These are phyloP conservation scores for Hydractinia echinata DNA, from an alignment of 30 jellyfish, hydroid and myxozoan genomes.

Conservation along the genomic window DNA sequence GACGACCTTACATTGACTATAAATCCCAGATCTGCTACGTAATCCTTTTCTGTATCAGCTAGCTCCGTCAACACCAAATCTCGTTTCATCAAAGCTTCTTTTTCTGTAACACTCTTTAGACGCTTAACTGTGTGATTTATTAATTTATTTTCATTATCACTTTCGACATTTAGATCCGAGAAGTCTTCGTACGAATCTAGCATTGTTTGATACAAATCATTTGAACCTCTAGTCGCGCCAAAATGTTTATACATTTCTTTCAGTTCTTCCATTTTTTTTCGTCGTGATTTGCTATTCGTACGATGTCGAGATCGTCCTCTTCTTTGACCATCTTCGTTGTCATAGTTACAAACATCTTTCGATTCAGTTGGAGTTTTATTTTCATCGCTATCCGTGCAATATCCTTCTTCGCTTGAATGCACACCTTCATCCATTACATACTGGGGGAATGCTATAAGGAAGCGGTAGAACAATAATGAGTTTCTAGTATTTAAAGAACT, in stretches of 20 bases:
- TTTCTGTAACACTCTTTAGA: conserved; percentile 15
- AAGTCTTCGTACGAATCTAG: conserved; percentile 64
- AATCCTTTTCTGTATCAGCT: conserved; percentile 74
- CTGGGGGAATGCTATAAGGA: no score
- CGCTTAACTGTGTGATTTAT: background rate
- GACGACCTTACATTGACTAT: conserved; percentile 41
- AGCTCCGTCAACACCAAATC: conserved; percentile 73
- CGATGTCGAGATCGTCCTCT: background rate
- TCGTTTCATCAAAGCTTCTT: conserved; percentile 63
- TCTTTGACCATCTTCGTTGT: background rate
- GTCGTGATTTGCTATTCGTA: conserved; percentile 39
- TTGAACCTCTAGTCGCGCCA: conserved; percentile 64
- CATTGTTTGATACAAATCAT: conserved; percentile 67
- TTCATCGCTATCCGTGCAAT: conserved; percentile 27
- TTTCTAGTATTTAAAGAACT: no score
- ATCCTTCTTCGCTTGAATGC: conserved; percentile 28
- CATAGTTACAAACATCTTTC: background rate
- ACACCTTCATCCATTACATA: background rate
- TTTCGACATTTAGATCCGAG: conserved; percentile 1
- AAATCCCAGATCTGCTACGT: conserved; percentile 51
- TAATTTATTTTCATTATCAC: conserved; percentile 5
- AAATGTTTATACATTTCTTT: conserved; percentile 47
- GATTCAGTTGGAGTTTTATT: background rate
- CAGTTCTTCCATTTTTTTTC: conserved; percentile 68
- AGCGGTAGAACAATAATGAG: no score